A percentile compares a stretch with the other conserved stretches of the same genome.
Conservation (phyloP, 2,888 invertebrate species). For the Pseudeuparius sepicola region DNA sequence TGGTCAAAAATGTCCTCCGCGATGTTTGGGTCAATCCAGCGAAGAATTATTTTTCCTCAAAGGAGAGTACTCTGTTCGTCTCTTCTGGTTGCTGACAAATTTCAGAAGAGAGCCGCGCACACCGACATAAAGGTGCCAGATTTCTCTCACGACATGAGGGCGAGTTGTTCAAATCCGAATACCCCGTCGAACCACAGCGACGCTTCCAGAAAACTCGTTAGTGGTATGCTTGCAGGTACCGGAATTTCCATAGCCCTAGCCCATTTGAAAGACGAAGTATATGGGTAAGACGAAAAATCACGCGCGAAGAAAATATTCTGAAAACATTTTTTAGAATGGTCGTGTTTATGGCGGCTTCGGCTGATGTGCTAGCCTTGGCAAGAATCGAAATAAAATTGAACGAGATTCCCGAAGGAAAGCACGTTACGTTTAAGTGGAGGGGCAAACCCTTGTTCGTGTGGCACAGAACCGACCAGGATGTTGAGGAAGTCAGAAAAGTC, state of each 20-base stretch:
- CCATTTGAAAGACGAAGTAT: slow-evolving; percentile 47
- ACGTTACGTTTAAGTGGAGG: slow-evolving; percentile 64
- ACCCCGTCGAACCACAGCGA: slow-evolving; percentile 44
- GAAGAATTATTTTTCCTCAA: no score
- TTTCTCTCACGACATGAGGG: slow-evolving; percentile 69
- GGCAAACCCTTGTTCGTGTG: slow-evolving; percentile 68
- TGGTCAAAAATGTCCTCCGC: no score
- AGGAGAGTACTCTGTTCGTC: no score
- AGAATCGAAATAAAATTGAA: slow-evolving; percentile 62
- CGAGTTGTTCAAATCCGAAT: slow-evolving; percentile 50
- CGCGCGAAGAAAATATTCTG: no score
- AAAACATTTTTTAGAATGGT: no score
- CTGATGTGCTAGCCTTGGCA: slow-evolving; percentile 68
- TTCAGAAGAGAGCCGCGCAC: no score
- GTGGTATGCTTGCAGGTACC: slow-evolving; percentile 68
- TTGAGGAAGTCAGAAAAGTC: slow-evolving; percentile 52
- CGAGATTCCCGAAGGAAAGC: slow-evolving; percentile 57
- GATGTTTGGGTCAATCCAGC: no score
- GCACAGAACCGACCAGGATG: slow-evolving; percentile 53
- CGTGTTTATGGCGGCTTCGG: slow-evolving; percentile 52
- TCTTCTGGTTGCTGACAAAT: no score
- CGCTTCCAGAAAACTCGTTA: slow-evolving; percentile 59
- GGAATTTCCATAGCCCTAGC: slow-evolving; percentile 51
- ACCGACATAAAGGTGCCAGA: slow-evolving; percentile 83
- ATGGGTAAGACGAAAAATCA: no score